Percentiles rank a stretch among this genome's conserved stretches.
phyloP scores from a whole-genome alignment of 2,888 invertebrate species.

The Danaus chrysippus region DNA sequence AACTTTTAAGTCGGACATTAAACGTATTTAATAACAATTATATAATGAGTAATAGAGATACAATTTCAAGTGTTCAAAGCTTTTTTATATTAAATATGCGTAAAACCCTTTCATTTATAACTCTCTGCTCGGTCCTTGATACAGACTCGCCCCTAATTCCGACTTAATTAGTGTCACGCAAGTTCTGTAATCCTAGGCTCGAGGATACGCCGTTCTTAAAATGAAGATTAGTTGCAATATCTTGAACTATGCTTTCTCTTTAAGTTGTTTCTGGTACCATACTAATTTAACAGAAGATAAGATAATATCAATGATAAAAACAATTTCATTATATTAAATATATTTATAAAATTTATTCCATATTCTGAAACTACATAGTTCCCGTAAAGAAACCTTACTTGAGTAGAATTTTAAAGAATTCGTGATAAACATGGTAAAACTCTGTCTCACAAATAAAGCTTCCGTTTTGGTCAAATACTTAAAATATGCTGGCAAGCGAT shows the following conservation, averaged over 20 bases:
- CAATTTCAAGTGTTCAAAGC: constrained; percentile 22
- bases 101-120: constrained; percentile 78
- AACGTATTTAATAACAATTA: too few relatives aligned
- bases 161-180: constrained; percentile 79
- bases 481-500: constrained; percentile 73
- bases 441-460: constrained; percentile 75
- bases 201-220: constrained; percentile 76
- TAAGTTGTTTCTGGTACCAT: constrained; percentile 52
- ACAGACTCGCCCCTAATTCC: constrained; percentile 76
- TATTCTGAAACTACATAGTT: constrained; percentile 40
- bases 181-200: constrained; percentile 77
- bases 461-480: constrained; percentile 74
- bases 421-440: constrained; percentile 62
- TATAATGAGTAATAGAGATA: neutral
- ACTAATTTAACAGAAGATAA: neutral
- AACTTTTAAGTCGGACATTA: too few relatives aligned
- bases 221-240: constrained; percentile 77
- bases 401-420: constrained; percentile 72
- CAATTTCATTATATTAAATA: neutral
- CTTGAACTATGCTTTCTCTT: constrained; percentile 72
- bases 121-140: constrained; percentile 73
- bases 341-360: neutral
- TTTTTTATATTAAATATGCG: constrained; percentile 62
- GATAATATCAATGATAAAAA: neutral
- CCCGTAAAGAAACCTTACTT: constrained; percentile 62